Evolutionary conservation across 2,113 vertebrate species (phyloP).

Genomic region (Catharus bicknelli): DNA sequence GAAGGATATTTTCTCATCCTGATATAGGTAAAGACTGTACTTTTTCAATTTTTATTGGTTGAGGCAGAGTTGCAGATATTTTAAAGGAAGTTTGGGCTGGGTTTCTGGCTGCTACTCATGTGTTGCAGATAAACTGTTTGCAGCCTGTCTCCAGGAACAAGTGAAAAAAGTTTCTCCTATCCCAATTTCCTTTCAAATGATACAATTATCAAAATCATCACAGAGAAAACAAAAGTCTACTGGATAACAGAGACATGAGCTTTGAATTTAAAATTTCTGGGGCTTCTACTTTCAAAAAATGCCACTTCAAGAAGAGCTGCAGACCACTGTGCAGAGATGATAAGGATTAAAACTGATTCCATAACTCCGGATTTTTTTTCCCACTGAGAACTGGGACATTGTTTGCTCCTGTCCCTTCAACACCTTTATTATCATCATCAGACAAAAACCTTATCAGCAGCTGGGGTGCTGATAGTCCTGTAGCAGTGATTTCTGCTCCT

Average conservation of each 20-base stretch:
- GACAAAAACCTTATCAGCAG: neutral
- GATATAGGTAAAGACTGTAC: neutral
- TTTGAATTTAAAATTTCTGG: neutral
- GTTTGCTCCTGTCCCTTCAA: neutral
- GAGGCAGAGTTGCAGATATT: neutral
- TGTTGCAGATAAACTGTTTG: neutral
- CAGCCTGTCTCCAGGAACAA: neutral
- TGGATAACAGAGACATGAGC: neutral
- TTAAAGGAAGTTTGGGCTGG: neutral
- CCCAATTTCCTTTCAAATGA: neutral
- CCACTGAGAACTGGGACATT: neutral
- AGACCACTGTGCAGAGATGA: fast-evolving
- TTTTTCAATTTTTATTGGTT: neutral
- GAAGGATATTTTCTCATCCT: neutral
- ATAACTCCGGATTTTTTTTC: neutral
- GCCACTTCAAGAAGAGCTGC: neutral
- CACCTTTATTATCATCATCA: neutral
- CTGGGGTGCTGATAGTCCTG: neutral
- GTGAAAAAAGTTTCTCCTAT: neutral
- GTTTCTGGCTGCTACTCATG: neutral
- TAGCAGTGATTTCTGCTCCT: neutral
- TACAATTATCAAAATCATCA: neutral
- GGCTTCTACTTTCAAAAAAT: neutral
- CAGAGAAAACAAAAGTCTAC: neutral
- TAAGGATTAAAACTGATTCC: neutral